These are phyloP conservation scores for Nemotelus nigrinus DNA, from an alignment of 2,888 invertebrate species.

Conservation along the genomic window DNA sequence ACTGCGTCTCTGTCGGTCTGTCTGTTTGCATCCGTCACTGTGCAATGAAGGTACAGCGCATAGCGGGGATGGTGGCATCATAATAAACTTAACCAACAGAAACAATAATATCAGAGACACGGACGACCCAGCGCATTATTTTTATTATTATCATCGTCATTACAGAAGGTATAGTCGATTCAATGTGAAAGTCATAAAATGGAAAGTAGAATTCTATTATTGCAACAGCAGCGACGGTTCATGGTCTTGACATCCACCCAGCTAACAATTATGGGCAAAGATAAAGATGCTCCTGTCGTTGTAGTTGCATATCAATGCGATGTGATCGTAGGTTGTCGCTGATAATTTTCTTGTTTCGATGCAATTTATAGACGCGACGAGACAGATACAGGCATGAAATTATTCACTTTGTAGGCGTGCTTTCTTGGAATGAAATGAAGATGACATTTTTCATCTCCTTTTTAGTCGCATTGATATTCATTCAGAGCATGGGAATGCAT, in stretches of 20 bases:
- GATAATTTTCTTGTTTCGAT: neutral
- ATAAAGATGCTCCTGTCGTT: constrained; percentile 21
- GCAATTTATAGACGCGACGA: constrained; percentile 1
- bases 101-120: neutral
- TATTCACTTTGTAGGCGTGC: neutral
- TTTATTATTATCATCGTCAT: neutral
- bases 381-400: neutral
- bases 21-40: too few relatives aligned
- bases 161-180: neutral
- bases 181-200: constrained; percentile 30
- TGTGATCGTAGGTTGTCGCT: neutral
- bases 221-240: constrained; percentile 13
- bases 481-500: too few relatives aligned
- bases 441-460: too few relatives aligned
- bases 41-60: neutral
- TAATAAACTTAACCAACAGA: neutral
- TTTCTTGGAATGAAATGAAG: neutral
- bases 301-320: constrained; percentile 32
- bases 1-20: too few relatives aligned
- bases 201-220: constrained; percentile 38
- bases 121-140: neutral
- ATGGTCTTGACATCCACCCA: constrained; percentile 26
- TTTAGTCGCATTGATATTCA: too few relatives aligned
- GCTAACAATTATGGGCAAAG: constrained; percentile 25
- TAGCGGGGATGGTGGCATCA: neutral